phyloP scores from a whole-genome alignment of 2,888 invertebrate genomes.

The Ellobium chinense region DNA sequence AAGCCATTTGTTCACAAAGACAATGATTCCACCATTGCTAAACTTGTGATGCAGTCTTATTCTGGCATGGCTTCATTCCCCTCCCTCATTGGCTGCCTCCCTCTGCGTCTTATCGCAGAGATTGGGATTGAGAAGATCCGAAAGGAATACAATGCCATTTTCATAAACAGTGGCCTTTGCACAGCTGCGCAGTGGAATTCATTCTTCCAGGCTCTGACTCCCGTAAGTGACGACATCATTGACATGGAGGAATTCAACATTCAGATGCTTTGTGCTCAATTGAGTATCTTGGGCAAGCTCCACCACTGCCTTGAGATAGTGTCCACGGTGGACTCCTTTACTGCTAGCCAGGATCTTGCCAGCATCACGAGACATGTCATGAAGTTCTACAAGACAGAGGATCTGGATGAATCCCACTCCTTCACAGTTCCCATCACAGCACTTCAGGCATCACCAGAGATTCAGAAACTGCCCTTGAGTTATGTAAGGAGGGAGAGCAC shows the following conservation, averaged over 20 bases:
- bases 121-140: conserved; percentile 71
- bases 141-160: conserved; percentile 64
- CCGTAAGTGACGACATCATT: neutral
- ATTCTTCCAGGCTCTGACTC: conserved; percentile 9
- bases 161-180: conserved; percentile 65
- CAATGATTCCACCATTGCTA: conserved; percentile 69
- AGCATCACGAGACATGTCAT: conserved; percentile 2
- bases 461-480: conserved; percentile 2
- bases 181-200: conserved; percentile 47
- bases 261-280: neutral
- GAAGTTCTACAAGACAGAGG: conserved; percentile 7
- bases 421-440: conserved; percentile 36
- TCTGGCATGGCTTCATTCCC: conserved; percentile 62
- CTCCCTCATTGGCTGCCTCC: conserved; percentile 59
- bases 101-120: conserved; percentile 68
- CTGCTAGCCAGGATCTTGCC: conserved; percentile 16
- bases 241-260: conserved; percentile 32
- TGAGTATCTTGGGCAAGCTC: conserved; percentile 4
- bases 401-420: neutral
- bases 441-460: conserved; percentile 21
- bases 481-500: conserved; percentile 15
- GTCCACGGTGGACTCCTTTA: conserved; percentile 27
- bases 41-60: conserved; percentile 69
- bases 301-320: conserved; percentile 32
- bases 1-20: conserved; percentile 67